phyloP scores from a whole-genome alignment of 2,113 vertebrate species.

The Mobula hypostoma region DNA sequence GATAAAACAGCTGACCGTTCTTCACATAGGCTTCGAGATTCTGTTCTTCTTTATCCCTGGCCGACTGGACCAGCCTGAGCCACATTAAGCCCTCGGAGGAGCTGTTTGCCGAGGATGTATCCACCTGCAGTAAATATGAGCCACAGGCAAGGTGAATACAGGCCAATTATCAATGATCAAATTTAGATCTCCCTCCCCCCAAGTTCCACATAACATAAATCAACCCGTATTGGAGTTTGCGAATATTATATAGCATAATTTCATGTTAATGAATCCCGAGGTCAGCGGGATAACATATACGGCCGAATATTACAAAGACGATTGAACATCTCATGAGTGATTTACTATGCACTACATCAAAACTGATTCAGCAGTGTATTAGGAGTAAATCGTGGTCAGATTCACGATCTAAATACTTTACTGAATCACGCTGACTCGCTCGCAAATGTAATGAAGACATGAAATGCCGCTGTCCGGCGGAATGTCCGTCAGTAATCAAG shows the following conservation, averaged over 20 bases:
- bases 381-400: not conserved
- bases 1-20: slow-evolving; percentile 91
- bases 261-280: not conserved
- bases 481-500: not conserved
- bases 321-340: no score
- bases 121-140: slow-evolving; percentile 64
- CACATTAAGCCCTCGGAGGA: slow-evolving; percentile 92
- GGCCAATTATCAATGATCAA: not conserved
- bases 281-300: not conserved
- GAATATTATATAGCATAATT: not conserved
- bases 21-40: slow-evolving; percentile 97
- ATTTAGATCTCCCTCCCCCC: not conserved
- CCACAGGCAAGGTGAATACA: not conserved
- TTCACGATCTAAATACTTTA: not conserved
- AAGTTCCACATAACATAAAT: not conserved
- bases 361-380: not conserved
- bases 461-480: no score
- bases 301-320: not conserved
- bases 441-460: not conserved
- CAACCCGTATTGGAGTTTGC: not conserved
- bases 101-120: slow-evolving; percentile 85
- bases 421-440: not conserved
- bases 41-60: slow-evolving; percentile 86
- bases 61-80: slow-evolving; percentile 88
- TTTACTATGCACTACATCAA: not conserved